Percentiles rank a stretch among this genome's conserved stretches.
phyloP scores from a whole-genome alignment of 2,888 invertebrate species.

The Folsomia manolachei region DNA sequence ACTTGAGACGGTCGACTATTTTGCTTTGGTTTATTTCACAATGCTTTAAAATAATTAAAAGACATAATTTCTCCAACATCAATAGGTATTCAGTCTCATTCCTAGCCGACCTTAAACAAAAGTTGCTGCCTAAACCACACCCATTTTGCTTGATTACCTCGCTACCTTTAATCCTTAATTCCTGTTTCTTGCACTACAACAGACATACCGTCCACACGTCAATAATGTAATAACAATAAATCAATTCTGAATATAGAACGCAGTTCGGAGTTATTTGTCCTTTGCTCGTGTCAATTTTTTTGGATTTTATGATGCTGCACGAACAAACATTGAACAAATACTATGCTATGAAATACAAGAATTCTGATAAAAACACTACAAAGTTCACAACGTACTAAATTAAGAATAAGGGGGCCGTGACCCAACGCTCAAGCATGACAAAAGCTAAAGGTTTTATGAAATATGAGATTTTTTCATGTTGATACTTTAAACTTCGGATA shows the following conservation, averaged over 20 bases:
- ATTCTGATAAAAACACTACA: too few species aligned
- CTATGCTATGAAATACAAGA: too few species aligned
- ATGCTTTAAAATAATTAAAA: not conserved
- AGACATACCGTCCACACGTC: not conserved
- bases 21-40: not conserved
- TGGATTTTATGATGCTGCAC: not conserved
- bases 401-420: too few species aligned
- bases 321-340: not conserved
- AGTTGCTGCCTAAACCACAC: too few species aligned
- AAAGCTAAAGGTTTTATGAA: too few species aligned
- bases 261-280: not conserved
- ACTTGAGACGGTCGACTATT: too few species aligned
- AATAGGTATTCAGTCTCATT: constrained; percentile 1
- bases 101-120: too few species aligned
- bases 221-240: not conserved
- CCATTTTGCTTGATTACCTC: not conserved
- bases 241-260: not conserved
- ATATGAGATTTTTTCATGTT: too few species aligned
- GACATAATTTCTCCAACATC: not conserved
- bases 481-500: too few species aligned
- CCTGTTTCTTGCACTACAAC: too few species aligned
- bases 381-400: too few species aligned
- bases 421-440: too few species aligned
- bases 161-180: not conserved
- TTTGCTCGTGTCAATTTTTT: not conserved